A percentile compares a stretch with the other conserved stretches of the same genome.
Evolutionary conservation across 2,113 vertebrate species (phyloP).

Genomic region (Lichenostomus cassidix): DNA sequence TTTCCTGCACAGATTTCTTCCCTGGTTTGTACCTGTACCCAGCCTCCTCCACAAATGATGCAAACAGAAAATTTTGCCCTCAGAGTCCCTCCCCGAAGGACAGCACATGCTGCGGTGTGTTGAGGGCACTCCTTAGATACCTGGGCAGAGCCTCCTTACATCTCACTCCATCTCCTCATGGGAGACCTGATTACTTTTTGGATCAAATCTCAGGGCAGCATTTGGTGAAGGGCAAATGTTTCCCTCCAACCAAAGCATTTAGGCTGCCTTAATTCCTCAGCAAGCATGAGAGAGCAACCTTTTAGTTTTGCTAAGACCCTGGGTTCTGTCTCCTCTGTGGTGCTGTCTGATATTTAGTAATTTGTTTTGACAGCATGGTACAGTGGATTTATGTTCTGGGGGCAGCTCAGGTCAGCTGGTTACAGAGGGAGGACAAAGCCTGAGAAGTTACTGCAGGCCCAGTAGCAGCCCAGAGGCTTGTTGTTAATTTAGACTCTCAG

Average conservation of each 20-base stretch:
- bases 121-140: not conserved
- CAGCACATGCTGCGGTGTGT: fast-evolving
- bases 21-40: not conserved
- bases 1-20: not conserved
- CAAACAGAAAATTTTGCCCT: not conserved
- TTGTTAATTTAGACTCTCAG: constrained; percentile 56
- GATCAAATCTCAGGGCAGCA: not conserved
- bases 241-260: not conserved
- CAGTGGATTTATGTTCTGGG: not conserved
- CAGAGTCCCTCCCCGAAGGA: not conserved
- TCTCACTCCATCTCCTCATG: not conserved
- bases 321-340: not conserved
- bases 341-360: not conserved
- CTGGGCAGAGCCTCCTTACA: not conserved
- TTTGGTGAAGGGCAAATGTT: not conserved
- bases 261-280: not conserved
- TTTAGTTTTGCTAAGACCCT: not conserved
- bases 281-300: not conserved
- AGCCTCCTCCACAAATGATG: not conserved
- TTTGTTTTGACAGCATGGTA: constrained; percentile 41
- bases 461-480: constrained; percentile 43
- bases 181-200: not conserved
- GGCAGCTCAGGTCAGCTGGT: constrained; percentile 37
- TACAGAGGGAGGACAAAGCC: constrained; percentile 12
- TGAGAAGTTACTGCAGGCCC: constrained; percentile 22